Evolutionary conservation across 1,140 invertebrate species (phyloP), one percentile per base, ranked within the genome.

Genomic region (Stegodyphus mimosarum): DNA sequence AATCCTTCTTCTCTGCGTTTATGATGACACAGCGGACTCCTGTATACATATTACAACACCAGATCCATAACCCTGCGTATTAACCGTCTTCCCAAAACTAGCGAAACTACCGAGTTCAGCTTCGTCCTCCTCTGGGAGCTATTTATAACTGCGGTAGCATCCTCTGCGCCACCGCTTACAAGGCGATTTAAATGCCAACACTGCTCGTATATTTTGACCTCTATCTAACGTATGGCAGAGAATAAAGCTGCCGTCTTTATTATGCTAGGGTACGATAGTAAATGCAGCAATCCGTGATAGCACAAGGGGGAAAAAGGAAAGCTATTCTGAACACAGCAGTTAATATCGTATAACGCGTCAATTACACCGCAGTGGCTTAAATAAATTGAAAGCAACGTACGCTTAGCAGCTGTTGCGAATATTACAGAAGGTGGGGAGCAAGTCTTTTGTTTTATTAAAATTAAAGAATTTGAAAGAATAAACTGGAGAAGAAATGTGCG

Each of bases 121-220:
- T 71, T 50, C 69, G n/a, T 51, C 53, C 10, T 83, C 80, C 80
- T 83, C 60, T 66, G 80, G 80, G 80, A 49, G 80, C 80, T 83
- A 83, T 83, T 83, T 83, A 83, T 83, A 83, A 83, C 80, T 17
- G 10, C 69, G 13, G 69, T 33, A 71, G 33, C 33, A 71, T 71
- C 69, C 69, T 71, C 69, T 9, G 18, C 48, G 60, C 63, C 48
- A 67, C 80, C 80, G 70, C 80, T 83, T 83, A 83, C 80, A 74
- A 83, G 80, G 80, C 80, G 80, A 83, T 83, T 83, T 83, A 83
- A 83, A 83, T 83, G 80, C 80, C 80, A 83, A 83, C 80, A 74
- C 55, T 64, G 80, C 70, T 83, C 80, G 72, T 83, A 74, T 83
- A 83, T 83, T 83, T 83, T 53, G 71, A 74, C 80, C 71, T 83